phyloP scores from a whole-genome alignment of 2,113 vertebrate genomes.

The Ceyx margarethae region DNA sequence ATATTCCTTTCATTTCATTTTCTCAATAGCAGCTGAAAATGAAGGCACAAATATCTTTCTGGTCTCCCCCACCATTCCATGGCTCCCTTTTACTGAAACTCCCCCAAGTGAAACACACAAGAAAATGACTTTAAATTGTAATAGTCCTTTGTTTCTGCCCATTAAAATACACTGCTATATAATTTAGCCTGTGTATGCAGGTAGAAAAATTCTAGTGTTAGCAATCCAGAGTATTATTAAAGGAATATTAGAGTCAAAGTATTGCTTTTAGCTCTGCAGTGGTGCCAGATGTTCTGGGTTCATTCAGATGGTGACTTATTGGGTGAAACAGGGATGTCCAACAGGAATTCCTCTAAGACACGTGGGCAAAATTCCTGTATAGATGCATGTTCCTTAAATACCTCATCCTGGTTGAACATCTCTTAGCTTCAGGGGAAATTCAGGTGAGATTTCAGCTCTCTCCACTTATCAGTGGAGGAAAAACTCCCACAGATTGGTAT shows the following conservation, averaged over 20 bases:
- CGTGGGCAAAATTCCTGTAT: background rate
- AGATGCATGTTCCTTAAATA: rapidly evolving
- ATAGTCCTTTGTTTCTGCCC: background rate
- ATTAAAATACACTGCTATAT: background rate
- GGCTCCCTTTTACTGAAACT: background rate
- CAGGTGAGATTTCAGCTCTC: background rate
- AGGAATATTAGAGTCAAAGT: background rate
- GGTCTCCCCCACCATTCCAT: background rate
- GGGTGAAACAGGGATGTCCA: background rate
- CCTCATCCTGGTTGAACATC: background rate
- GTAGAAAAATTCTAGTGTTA: background rate
- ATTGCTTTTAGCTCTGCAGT: background rate
- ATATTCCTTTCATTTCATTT: background rate
- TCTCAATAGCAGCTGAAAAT: background rate
- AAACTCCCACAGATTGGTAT: background rate
- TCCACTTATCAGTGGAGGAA: background rate
- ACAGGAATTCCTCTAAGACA: background rate
- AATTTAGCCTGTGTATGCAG: background rate
- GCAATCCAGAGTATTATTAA: background rate
- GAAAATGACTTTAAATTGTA: background rate
- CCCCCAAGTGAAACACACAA: background rate
- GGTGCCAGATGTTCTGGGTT: background rate
- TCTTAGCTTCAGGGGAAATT: background rate
- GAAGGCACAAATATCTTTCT: background rate
- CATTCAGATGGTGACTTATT: background rate